Evolutionary conservation across 64 coral and sea anemone genomes (phyloP), one percentile per base, ranked within the genome.

Genomic region (Pocillopora verrucosa): DNA sequence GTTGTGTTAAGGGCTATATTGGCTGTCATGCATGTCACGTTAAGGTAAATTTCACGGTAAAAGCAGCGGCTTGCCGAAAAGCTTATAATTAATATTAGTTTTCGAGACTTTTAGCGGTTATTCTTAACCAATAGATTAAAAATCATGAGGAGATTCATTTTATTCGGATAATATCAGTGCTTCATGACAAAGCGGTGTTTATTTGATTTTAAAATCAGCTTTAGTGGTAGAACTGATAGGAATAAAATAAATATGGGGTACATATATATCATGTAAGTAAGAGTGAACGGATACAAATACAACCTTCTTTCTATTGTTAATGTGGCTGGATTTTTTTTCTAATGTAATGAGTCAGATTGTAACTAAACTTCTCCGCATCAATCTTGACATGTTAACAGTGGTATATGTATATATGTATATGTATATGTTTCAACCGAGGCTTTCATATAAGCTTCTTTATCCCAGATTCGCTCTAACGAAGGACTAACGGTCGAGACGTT

Each of bases 141-240:
- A 84, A 56, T 36, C 36, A 70, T 69, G 56, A 13, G 56, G 69
- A 36, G 56, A 84, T 84, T 84, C 82, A 84, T 84, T 84, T 84
- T 84, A 84, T 84, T 84, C 69, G 82, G 82, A 84, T 84, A 22
- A 37, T 56, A 56, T 36, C 45, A n/a, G 10, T 41, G 36, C 45
- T 16, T 56, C 41, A 19, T 36, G 20, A 36, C 5, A 41, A 25
- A 37, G 34, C 82, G 69, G 20, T 24, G 64, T 38, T 72, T n/a
- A 84, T 84, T 65, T 72, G 82, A 84, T 84, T 84, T 20, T 84
- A 84, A 38, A 72, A 83, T 83, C 64, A 30, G 14, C 70, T 72
- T 36, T 70, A 84, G 67, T 70, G 65, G 14, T 70, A 65, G 19
- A 56, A 57, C 56, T 67, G 56, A 70, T 72, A 51, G 41, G 17